Base-by-base conservation (phyloP, 2,888 invertebrate species). In the Anarsia innoxiella region DNA sequence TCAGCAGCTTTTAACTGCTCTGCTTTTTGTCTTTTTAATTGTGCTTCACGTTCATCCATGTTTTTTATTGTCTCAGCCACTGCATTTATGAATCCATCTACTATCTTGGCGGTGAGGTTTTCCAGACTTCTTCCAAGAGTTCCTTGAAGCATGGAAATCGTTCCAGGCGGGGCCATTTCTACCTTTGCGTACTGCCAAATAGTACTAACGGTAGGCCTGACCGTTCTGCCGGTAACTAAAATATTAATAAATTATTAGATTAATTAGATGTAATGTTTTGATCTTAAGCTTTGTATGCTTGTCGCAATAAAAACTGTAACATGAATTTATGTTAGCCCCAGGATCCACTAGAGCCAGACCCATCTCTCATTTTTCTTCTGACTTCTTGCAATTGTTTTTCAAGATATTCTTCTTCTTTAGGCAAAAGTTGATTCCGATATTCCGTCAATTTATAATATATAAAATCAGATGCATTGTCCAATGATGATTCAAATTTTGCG, bases 141-240 rank as follows among this genome's bases (percentile, higher is more conserved):
- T 78, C 80, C 35, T 28, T 61, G 46, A 34, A 79, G 63, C 3
- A 69, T 58, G 10, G 42, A 37, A 14, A 51, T 33, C 8, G 72
- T 70, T 52, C 65, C 46, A 0, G 83, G 82, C n/a, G 83, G 83
- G 23, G 59, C 65, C 31, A 66, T 55, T 66, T 84, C 83, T n/a
- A 63, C 53, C 60, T 80, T 84, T 16, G 68, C 57, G 48, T 82
- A 84, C 32, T 60, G 54, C 83, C 83, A 84, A 19, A 65, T 53
- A 23, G 40, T 52, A 34, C 48, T 53, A 41, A 66, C 41, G 12
- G 41, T 44, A 10, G 66, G 57, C 36, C 45, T 65, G 11, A 68
- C 4, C 6, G 47, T 40, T 49, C 66, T 63, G 38, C 65, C 50
- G 19, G 56, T 40, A 40, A 49, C 82, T 83, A 64, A 46, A 71